These are phyloP conservation scores for Philotrypesis tridentata DNA, from an alignment of 1,140 invertebrate genomes.

Conservation along the genomic window DNA sequence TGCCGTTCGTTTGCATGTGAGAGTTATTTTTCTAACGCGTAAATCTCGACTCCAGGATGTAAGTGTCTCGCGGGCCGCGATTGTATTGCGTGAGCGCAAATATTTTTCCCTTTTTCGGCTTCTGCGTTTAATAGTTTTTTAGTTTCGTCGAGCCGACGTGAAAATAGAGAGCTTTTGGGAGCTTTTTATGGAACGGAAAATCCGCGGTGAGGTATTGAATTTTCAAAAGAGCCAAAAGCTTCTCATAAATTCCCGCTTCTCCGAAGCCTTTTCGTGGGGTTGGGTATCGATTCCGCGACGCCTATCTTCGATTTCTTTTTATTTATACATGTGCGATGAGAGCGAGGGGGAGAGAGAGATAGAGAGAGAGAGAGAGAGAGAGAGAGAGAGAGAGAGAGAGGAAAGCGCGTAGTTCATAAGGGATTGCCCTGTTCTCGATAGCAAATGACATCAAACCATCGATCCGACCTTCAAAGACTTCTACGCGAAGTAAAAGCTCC, in stretches of 20 bases:
- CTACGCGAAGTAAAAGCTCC: conserved; percentile 36
- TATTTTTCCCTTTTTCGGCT: background rate
- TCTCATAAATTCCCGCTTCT: background rate
- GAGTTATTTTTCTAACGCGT: background rate
- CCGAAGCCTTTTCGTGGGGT: background rate
- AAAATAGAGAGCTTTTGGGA: too few species aligned
- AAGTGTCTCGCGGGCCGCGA: background rate
- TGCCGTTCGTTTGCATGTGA: background rate
- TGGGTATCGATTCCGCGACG: background rate
- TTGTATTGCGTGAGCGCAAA: background rate
- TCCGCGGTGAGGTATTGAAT: background rate
- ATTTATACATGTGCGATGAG: conserved; percentile 8
- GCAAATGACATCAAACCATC: conserved; percentile 46
- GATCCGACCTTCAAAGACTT: conserved; percentile 48
- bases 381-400: too few species aligned
- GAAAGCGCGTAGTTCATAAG: background rate
- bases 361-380: too few species aligned
- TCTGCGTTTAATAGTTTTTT: background rate
- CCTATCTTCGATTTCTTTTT: conserved; percentile 12
- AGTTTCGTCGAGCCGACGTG: background rate
- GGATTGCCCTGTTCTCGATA: conserved; percentile 45
- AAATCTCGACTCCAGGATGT: conserved; percentile 10
- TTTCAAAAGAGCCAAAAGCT: background rate
- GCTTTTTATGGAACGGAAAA: background rate
- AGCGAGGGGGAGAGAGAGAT: too few species aligned